Conservation (phyloP, 1,140 invertebrate genomes). For the Cataglyphis hispanica region DNA sequence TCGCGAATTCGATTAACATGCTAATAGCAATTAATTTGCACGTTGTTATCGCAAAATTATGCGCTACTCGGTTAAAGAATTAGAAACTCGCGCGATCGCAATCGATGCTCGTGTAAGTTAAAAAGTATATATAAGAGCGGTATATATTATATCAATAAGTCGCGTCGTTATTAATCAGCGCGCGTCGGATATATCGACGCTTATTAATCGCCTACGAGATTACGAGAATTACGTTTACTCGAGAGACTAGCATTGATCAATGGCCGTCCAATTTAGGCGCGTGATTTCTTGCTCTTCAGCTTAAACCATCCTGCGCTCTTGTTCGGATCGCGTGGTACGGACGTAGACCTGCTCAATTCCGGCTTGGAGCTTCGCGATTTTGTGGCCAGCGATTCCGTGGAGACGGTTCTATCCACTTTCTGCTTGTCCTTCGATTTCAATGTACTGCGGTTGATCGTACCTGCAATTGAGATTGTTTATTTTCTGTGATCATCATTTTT, state of each 20-base stretch:
- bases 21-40: constrained; percentile 41
- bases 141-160: constrained; percentile 45
- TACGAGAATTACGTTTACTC: constrained; percentile 81
- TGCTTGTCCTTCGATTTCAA: constrained; percentile 86
- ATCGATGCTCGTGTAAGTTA: constrained; percentile 49
- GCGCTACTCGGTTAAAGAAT: constrained; percentile 64
- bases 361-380: constrained; percentile 84
- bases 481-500: neutral
- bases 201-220: constrained; percentile 64
- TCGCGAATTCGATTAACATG: constrained; percentile 32
- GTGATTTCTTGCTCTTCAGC: constrained; percentile 88
- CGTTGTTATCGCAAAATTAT: constrained; percentile 30
- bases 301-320: constrained; percentile 92
- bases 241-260: constrained; percentile 86
- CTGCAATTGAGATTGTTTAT: constrained; percentile 66
- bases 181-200: constrained; percentile 32
- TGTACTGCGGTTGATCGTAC: constrained; percentile 86
- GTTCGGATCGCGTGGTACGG: constrained; percentile 90
- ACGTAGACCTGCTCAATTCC: constrained; percentile 88
- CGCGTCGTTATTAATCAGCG: constrained; percentile 43
- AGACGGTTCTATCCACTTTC: constrained; percentile 87
- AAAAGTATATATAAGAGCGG: constrained; percentile 31
- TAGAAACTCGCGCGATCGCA: constrained; percentile 37
- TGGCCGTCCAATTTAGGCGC: constrained; percentile 84
- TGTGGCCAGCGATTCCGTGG: constrained; percentile 88